Conservation (phyloP, 2,113 vertebrate species). For the Strix uralensis region DNA sequence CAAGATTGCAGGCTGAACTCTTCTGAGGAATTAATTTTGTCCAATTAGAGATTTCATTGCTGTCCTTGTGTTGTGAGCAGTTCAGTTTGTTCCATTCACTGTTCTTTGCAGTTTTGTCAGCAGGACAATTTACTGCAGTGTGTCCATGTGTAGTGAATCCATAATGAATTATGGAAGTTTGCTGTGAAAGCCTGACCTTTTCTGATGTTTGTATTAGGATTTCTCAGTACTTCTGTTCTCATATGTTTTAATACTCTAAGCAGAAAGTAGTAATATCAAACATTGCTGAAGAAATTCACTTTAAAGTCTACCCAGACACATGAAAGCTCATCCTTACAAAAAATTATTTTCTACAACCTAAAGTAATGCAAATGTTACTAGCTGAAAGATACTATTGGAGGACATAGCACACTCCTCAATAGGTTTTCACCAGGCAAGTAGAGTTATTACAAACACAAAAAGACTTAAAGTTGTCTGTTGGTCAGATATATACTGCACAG, state of each 20-base stretch:
- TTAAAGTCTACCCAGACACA: not conserved
- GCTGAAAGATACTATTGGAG: not conserved
- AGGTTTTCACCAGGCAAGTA: not conserved
- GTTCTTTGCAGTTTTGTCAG: slow-evolving; percentile 44
- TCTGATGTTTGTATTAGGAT: not conserved
- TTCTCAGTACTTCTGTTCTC: not conserved
- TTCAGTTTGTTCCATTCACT: slow-evolving; percentile 38
- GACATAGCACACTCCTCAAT: not conserved
- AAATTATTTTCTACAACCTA: not conserved
- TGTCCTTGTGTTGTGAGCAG: not conserved
- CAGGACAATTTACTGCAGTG: slow-evolving; percentile 47
- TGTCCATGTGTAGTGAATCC: slow-evolving; percentile 41
- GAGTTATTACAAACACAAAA: not conserved
- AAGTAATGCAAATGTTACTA: not conserved
- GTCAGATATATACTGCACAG: not conserved
- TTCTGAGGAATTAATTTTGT: slow-evolving; percentile 7
- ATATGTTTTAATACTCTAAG: not conserved
- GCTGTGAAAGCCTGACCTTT: slow-evolving; percentile 47
- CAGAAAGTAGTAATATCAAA: not conserved
- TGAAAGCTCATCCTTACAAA: not conserved
- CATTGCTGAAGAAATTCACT: not conserved
- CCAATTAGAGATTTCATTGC: not conserved
- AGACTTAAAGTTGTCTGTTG: not conserved
- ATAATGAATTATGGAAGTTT: slow-evolving; percentile 61
- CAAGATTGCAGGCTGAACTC: not conserved